Base-by-base conservation (phyloP, 2,888 invertebrate species). In the Odontocerum albicorne region DNA sequence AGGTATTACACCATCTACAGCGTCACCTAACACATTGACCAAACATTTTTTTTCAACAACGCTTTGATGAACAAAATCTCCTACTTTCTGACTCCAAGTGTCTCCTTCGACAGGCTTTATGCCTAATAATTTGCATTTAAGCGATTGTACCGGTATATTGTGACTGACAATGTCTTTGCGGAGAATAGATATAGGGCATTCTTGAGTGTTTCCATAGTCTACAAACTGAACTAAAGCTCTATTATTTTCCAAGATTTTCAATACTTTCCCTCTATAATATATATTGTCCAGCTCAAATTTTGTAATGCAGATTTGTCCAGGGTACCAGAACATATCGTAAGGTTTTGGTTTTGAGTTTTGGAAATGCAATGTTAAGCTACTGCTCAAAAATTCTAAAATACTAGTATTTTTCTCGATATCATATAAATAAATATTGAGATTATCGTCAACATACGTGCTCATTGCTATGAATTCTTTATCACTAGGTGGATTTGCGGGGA, bases 131-230 rank as follows among this genome's bases (percentile, higher is more conserved):
- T 72, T 64, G 62, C 87, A 85, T 65, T 76, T 83, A 39, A 79
- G 78, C 0, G 85, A 82, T 67, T 89, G 83, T 10, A 81, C 77
- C 0, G 89, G 89, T 51, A 90, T 74, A 44, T 87, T 74, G 0
- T 81, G 73, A 39, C 86, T 78, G 3, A 84, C 79, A 1, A 86
- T 76, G 62, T 79, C 79, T 60, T 83, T 84, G 15, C 85, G 75
- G 45, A 92, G 64, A 47, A 84, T 77, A 1, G 72, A 67, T 10
- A 79, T 72, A 0, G 72, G 63, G 53, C 87, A 83, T 0, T 70
- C 67, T 68, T 93, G 92, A 33, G 82, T 74, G 66, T 91, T 92
- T 0, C 94, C 94, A 66, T 88, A 94, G 72, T 94, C 94, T 1
- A 93, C 79, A 70, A 90, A 92, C 46, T 81, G 74, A 0, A 92